Base-by-base conservation (phyloP, 2,888 invertebrate species). In the Phlogophora meticulosa region DNA sequence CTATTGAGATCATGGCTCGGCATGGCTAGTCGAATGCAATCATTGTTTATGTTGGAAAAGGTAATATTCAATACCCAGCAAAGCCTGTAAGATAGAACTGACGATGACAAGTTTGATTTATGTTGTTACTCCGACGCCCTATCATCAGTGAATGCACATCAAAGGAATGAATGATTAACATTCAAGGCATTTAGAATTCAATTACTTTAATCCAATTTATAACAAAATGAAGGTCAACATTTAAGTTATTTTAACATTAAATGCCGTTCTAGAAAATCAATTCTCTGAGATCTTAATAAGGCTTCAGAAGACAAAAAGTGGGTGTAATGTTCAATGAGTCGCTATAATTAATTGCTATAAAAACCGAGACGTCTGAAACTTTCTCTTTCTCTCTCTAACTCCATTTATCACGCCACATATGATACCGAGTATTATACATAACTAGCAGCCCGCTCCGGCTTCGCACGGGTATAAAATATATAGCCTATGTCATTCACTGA, bases 1-100 rank as follows among this genome's bases (percentile, higher is more conserved):
- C 68, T 66, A 84, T 81, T 68, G 70, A 81, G 84, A 82, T 79
- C 81, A 83, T 82, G 84, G 83, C 45, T 62, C 28, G 40, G 78
- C 81, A 83, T 82, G 84, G 83, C 45, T 62, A 24, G 40, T 57
- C 58, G 45, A 65, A 65, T 67, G 75, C 49, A 70, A 58, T 64
- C 38, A 74, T 59, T 62, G 67, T 82, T 74, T 72, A 52, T 73
- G 34, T 43, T 42, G 7, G 9, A 11, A 43, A 51, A 56, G 7
- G 28, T 20, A 52, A 60, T 48, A 3, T 13, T 20, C 34, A 4
- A 22, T 17, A 13, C 2, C 2, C 28, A 28, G 11, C 17, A 46
- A 51, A 46, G 42, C 22, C 2, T 49, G 7, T 49, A 22, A 10
- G 9, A 9, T 15, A 34, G 15, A 43, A 46, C 34, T 4, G 24